Percentiles rank a stretch among this genome's conserved stretches.
phyloP scores from a whole-genome alignment of 2,888 invertebrate genomes.

The Malthinus flaveolus region DNA sequence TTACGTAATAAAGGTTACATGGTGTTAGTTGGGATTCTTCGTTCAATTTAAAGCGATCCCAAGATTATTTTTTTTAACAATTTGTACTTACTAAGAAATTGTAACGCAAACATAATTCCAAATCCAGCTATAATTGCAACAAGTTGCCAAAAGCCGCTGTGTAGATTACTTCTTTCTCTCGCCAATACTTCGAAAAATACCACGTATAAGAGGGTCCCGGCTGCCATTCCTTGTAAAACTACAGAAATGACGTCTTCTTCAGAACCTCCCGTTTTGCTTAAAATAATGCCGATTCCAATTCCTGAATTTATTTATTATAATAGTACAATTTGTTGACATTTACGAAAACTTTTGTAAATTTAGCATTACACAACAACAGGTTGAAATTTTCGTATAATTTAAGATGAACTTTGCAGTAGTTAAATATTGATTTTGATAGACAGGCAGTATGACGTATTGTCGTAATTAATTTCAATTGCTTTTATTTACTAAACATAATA shows the following conservation, averaged over 20 bases:
- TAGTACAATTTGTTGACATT: too few relatives aligned
- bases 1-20: constrained; percentile 1
- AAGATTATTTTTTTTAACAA: neutral
- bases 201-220: constrained; percentile 78
- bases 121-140: constrained; percentile 62
- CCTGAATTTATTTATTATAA: constrained; percentile 54
- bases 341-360: constrained; percentile 4
- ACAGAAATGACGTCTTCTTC: constrained; percentile 56
- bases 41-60: neutral
- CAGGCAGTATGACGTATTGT: too few relatives aligned
- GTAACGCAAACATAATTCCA: constrained; percentile 60
- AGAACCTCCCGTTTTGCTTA: constrained; percentile 53
- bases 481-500: too few relatives aligned
- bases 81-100: constrained; percentile 51
- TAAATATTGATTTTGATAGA: too few relatives aligned
- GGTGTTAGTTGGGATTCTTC: neutral
- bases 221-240: constrained; percentile 72
- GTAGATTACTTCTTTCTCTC: constrained; percentile 64
- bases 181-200: constrained; percentile 83
- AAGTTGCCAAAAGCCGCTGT: constrained; percentile 61
- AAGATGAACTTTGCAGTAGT: too few relatives aligned
- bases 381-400: neutral
- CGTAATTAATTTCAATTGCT: too few relatives aligned
- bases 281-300: constrained; percentile 64
- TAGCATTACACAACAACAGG: neutral